Conservation (phyloP, 2,888 invertebrate genomes). For the Brachynemurus nebulosus region DNA sequence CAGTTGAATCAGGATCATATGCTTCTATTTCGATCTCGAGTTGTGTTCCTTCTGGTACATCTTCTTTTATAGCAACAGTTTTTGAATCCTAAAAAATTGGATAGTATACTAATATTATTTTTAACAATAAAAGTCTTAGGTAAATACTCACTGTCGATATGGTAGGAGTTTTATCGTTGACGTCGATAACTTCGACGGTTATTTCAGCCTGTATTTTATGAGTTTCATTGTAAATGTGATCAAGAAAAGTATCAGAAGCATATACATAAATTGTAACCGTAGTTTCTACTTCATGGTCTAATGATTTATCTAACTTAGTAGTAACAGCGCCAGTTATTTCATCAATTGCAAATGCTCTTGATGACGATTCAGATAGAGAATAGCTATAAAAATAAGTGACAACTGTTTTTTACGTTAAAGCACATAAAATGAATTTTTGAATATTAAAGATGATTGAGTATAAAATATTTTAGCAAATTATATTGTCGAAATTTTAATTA, state of each 20-base stretch:
- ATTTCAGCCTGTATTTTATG: slow-evolving; percentile 40
- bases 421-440: no score
- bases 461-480: no score
- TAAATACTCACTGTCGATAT: slow-evolving; percentile 39
- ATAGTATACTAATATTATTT: background rate
- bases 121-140: background rate
- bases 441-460: no score
- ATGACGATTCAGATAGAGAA: slow-evolving; percentile 36
- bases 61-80: slow-evolving; percentile 35
- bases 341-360: slow-evolving; percentile 32
- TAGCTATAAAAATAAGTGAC: slow-evolving; percentile 35
- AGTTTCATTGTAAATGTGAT: slow-evolving; percentile 20
- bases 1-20: slow-evolving; percentile 44
- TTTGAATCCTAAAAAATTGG: background rate
- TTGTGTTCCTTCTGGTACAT: slow-evolving; percentile 30
- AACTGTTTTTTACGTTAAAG: no score
- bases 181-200: slow-evolving; percentile 46
- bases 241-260: slow-evolving; percentile 26
- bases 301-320: slow-evolving; percentile 37
- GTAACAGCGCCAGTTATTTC: slow-evolving; percentile 39
- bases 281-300: slow-evolving; percentile 47
- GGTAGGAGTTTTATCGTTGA: slow-evolving; percentile 59
- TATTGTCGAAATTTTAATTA: no score
- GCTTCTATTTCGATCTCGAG: slow-evolving; percentile 36
- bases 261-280: slow-evolving; percentile 34